Conservation (phyloP, 2,888 invertebrate species). For the Diaphora mendica region DNA sequence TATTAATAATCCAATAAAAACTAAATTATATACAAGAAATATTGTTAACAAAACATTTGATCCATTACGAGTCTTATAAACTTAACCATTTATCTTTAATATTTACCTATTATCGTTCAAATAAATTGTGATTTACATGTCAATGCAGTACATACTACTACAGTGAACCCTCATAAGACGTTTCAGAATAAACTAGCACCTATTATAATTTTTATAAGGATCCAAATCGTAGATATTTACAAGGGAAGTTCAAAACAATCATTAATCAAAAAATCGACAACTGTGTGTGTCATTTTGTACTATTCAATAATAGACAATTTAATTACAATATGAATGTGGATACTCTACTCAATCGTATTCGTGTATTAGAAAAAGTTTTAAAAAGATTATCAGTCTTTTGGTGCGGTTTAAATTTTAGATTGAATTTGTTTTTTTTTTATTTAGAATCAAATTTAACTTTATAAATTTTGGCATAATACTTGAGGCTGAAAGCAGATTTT, state of each 20-base stretch:
- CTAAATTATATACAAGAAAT: conserved; percentile 50
- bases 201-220: conserved; percentile 55
- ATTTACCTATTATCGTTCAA: conserved; percentile 15
- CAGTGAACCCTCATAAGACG: conserved; percentile 62
- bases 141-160: conserved; percentile 37
- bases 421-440: conserved; percentile 31
- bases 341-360: conserved; percentile 31
- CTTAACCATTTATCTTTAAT: conserved; percentile 33
- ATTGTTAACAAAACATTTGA: conserved; percentile 51
- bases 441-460: conserved; percentile 39
- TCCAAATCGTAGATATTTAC: conserved; percentile 51
- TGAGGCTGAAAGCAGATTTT: conserved; percentile 30
- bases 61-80: conserved; percentile 55
- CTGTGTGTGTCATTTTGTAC: conserved; percentile 65
- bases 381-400: conserved; percentile 63
- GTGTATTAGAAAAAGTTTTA: conserved; percentile 39
- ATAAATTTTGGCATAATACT: conserved; percentile 52
- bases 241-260: conserved; percentile 48
- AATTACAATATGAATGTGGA: conserved; percentile 41
- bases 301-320: conserved; percentile 66
- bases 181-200: conserved; percentile 76
- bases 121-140: conserved; percentile 42
- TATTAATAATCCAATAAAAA: conserved; percentile 43
- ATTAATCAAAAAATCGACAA: conserved; percentile 46
- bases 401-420: conserved; percentile 52